Conservation (phyloP, 2,113 vertebrate genomes). For the Nipponia nippon region DNA sequence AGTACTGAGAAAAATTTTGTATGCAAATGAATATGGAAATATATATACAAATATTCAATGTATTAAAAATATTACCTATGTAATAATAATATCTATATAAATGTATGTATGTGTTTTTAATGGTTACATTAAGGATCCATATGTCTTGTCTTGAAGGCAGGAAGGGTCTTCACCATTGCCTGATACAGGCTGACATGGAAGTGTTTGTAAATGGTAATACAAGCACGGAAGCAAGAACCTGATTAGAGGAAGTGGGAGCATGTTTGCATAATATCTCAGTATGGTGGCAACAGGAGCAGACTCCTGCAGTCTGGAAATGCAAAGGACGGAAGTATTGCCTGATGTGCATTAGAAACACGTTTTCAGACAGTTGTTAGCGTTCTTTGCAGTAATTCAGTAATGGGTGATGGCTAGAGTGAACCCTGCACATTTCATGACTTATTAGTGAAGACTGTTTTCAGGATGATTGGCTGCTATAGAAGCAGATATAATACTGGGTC, state of each 20-base stretch:
- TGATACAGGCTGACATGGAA: accelerated
- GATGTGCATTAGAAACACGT: not conserved
- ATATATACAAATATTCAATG: not conserved
- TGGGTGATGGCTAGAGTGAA: not conserved
- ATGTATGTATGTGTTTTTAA: not conserved
- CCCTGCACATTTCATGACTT: not conserved
- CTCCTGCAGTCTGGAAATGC: not conserved
- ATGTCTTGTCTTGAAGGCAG: not conserved
- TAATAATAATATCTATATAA: accelerated
- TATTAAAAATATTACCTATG: not conserved
- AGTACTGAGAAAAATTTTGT: not conserved
- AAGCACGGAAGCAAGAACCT: not conserved
- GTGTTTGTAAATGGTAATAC: not conserved
- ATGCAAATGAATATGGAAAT: not conserved
- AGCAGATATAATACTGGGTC: not conserved
- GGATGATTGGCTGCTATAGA: not conserved
- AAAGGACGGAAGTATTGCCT: not conserved
- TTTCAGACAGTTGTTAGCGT: not conserved
- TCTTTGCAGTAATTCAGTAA: not conserved
- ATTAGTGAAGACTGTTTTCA: not conserved
- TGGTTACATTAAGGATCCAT: not conserved
- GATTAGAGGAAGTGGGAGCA: not conserved
- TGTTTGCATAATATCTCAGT: not conserved
- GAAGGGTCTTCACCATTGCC: not conserved
- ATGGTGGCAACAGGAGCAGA: not conserved